Evolutionary conservation across 2,113 vertebrate species (phyloP), one percentile per base, ranked within the genome.

Genomic region (Tychaedon coryphoeus): DNA sequence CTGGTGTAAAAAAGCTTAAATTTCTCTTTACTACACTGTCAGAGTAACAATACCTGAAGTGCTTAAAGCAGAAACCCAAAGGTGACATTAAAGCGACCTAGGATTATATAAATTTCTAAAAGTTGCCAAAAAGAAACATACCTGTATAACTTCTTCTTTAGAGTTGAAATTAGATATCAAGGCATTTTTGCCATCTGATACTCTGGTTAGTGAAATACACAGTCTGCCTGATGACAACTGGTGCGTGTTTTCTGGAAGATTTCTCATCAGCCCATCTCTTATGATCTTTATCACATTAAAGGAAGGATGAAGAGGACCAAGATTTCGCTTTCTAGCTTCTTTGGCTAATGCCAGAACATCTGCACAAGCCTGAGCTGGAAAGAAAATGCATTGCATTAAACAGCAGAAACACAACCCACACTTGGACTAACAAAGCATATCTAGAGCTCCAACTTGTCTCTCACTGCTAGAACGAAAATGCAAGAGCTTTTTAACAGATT

Each of bases 121-220:
- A 84, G 28, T 20, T 83, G 24, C 9, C 54, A 75, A 24, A 83
- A 88, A 40, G 9, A 86, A 73, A 71, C 96, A 90, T 92, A 99
- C 99, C 96, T 99, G 99, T 43, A 99, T 97, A 13, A 99, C 98
- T 92, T 99, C 99, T 7, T 99, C 98, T 93, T 99, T 99, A 64
- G 99, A 99, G 72, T 88, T 96, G 67, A 99, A 99, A 22, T 99
- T 97, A 0, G 99, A 99, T 94, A 99, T 98, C 75, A 99, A 93
- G 31, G 99, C 97, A 2, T 99, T 99, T 92, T 98, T 86, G 9
- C 99, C 98, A 10, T 99, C 99, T 0, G 98, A 98, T 48, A 99
- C 99, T 38, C 99, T 97, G 64, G 99, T 99, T 20, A 99, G 98
- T 0, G 99, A 99, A 64, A 99, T 93, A 28, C 96, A 97, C 3